Evolutionary conservation across 2,797 vertebrate species (phyloP).

Genomic region (Acrossocheilus wenchowensis): DNA sequence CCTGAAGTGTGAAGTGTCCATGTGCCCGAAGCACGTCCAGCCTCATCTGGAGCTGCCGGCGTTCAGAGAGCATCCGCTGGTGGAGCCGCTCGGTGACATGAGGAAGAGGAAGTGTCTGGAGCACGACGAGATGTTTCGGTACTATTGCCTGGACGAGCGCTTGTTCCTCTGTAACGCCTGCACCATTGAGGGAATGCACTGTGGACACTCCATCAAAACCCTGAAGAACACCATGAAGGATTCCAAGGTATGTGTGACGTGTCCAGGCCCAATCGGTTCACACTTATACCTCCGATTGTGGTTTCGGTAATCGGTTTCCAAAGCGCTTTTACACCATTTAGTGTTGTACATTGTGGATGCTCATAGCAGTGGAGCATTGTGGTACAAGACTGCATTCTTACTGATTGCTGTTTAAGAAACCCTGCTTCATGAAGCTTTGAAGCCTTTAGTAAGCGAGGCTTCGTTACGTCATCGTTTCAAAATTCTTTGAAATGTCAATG

Average conservation of each 20-base stretch:
- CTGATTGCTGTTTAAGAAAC: too few relatives aligned
- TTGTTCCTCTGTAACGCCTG: conserved; percentile 79
- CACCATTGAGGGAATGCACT: conserved; percentile 76
- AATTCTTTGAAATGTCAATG: too few relatives aligned
- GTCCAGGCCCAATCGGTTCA: not conserved
- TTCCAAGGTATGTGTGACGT: conserved; percentile 68
- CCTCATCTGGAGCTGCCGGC: conserved; percentile 79
- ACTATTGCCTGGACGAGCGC: conserved; percentile 78
- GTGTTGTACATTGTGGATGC: not conserved
- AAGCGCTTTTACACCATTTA: not conserved
- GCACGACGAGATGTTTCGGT: conserved; percentile 78
- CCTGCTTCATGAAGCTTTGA: too few relatives aligned
- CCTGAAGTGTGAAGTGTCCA: conserved; percentile 82
- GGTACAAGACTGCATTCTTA: not conserved
- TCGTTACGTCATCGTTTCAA: not conserved
- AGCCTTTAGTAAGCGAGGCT: conserved; percentile 19
- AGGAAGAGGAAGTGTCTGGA: conserved; percentile 76
- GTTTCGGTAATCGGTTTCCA: not conserved
- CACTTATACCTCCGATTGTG: not conserved
- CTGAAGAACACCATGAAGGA: conserved; percentile 78
- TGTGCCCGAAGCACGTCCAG: conserved; percentile 78
- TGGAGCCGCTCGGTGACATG: conserved; percentile 74
- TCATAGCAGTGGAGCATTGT: not conserved
- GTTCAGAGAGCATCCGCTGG: conserved; percentile 78
- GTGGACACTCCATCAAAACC: conserved; percentile 77